Evolutionary conservation across 2,888 invertebrate genomes (phyloP).

Genomic region (Dorcus parallelipipedus): DNA sequence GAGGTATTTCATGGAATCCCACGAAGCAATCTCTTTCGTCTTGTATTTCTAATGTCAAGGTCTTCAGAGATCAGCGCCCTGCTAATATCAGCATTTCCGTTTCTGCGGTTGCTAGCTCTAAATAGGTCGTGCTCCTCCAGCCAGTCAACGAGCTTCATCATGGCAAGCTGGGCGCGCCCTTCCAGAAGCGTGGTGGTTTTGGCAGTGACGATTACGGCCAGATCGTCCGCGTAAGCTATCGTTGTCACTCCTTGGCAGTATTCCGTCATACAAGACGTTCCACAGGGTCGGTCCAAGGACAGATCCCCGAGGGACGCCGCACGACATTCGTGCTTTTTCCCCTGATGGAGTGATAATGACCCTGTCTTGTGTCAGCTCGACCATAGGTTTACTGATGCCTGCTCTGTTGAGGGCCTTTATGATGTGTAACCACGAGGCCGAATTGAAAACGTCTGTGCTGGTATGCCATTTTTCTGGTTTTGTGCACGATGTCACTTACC

Average conservation of each 20-base stretch:
- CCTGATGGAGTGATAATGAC: too few species aligned
- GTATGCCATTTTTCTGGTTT: neutral
- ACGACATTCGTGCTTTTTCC: too few species aligned
- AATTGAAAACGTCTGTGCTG: constrained; percentile 9
- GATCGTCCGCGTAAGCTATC: too few species aligned
- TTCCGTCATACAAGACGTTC: neutral
- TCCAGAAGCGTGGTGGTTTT: neutral
- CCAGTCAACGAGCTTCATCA: neutral
- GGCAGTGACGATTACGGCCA: too few species aligned
- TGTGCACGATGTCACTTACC: neutral
- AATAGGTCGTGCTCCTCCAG: constrained; percentile 3
- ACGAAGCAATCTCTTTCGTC: neutral
- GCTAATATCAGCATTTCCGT: constrained; percentile 15
- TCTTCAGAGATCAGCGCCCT: constrained; percentile 9
- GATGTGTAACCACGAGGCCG: constrained; percentile 8
- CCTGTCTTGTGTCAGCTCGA: neutral
- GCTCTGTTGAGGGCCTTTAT: neutral
- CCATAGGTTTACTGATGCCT: neutral
- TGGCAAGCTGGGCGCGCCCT: constrained; percentile 1
- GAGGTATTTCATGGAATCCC: constrained; percentile 1
- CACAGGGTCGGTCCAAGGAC: too few species aligned
- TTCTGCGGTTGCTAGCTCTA: neutral
- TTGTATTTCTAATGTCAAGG: constrained; percentile 1
- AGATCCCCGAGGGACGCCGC: too few species aligned
- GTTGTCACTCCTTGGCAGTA: too few species aligned